Percentiles rank a stretch among this genome's conserved stretches.
These are phyloP conservation scores for Proctacanthus coquilletti DNA, from an alignment of 1,140 invertebrate species.

Conservation along the genomic window DNA sequence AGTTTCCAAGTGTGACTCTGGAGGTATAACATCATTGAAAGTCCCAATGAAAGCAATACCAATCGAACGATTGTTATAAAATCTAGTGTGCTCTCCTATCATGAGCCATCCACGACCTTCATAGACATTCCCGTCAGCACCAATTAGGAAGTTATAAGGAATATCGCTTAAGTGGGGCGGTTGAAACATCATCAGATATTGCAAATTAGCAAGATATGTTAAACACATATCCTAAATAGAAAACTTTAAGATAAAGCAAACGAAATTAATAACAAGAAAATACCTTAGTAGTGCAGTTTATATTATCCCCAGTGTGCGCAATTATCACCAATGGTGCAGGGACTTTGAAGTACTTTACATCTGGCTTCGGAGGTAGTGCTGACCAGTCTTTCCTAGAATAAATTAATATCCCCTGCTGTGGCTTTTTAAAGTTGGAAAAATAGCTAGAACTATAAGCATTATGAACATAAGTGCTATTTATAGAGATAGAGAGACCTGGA, in stretches of 20 bases:
- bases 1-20: slow-evolving; percentile 35
- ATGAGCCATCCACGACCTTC: slow-evolving; percentile 42
- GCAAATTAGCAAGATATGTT: too few species aligned
- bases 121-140: slow-evolving; percentile 46
- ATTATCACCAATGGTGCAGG: slow-evolving; percentile 36
- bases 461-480: too few species aligned
- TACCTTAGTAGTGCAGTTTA: too few species aligned
- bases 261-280: too few species aligned
- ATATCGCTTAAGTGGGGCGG: too few species aligned
- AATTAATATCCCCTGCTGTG: too few species aligned
- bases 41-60: slow-evolving; percentile 40
- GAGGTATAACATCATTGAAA: slow-evolving; percentile 30
- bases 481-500: too few species aligned
- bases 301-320: slow-evolving; percentile 37
- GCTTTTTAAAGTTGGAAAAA: too few species aligned
- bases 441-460: too few species aligned
- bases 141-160: slow-evolving; percentile 46
- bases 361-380: slow-evolving; percentile 33
- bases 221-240: too few species aligned
- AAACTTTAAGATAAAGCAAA: too few species aligned
- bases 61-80: slow-evolving; percentile 41
- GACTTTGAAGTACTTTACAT: slow-evolving; percentile 24
- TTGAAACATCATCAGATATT: slow-evolving; percentile 36
- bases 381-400: slow-evolving; percentile 37
- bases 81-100: slow-evolving; percentile 37